Evolutionary conservation across 2,888 invertebrate species (phyloP).

Genomic region (Petrophora chlorosata): DNA sequence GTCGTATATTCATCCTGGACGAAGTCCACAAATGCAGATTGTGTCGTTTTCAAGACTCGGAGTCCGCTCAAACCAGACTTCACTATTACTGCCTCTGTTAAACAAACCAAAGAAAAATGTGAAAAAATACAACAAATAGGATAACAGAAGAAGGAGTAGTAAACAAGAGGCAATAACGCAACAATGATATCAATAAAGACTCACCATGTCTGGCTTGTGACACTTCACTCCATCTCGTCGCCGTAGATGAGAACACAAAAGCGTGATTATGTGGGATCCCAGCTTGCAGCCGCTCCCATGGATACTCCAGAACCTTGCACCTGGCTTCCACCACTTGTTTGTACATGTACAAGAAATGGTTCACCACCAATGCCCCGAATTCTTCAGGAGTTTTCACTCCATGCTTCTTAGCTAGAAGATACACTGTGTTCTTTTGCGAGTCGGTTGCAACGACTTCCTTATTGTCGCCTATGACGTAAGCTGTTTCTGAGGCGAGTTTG

Average conservation of each 20-base stretch:
- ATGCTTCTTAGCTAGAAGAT: constrained; percentile 89
- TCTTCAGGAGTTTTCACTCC: constrained; percentile 91
- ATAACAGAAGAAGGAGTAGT: not conserved
- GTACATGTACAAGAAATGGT: constrained; percentile 90
- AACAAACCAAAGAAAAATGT: constrained; percentile 19
- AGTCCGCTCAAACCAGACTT: constrained; percentile 88
- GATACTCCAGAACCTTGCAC: constrained; percentile 88
- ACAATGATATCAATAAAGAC: no score
- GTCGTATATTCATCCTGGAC: constrained; percentile 91
- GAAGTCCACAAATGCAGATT: constrained; percentile 91
- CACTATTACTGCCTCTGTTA: constrained; percentile 81
- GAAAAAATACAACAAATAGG: not conserved
- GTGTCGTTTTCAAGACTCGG: constrained; percentile 90
- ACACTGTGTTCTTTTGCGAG: constrained; percentile 92
- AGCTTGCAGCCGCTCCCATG: constrained; percentile 88
- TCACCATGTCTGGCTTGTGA: constrained; percentile 87
- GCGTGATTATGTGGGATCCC: constrained; percentile 88
- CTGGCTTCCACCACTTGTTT: constrained; percentile 88
- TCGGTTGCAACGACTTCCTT: constrained; percentile 92
- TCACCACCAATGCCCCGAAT: constrained; percentile 88
- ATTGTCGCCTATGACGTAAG: constrained; percentile 90
- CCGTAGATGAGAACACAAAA: constrained; percentile 88
- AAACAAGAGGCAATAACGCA: no score
- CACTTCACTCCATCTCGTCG: constrained; percentile 87
- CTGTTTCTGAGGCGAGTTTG: constrained; percentile 87